Base-by-base conservation (phyloP, 2,888 invertebrate genomes). In the Drosophila longiperda region DNA sequence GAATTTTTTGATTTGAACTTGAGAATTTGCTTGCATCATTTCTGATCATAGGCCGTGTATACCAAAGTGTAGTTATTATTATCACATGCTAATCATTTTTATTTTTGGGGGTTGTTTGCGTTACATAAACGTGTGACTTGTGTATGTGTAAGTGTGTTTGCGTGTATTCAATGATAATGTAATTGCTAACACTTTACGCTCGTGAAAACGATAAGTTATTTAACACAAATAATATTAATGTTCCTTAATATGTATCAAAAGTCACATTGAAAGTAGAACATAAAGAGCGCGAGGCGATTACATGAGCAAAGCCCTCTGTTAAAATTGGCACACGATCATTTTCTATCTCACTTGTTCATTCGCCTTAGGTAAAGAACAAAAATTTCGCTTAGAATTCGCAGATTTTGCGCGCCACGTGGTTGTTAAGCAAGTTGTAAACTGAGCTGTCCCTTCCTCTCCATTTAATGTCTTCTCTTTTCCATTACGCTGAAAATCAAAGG, bases 51-150 rank as follows among this genome's bases (percentile, higher is more conserved):
- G 33, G 45, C 34, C 50, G n/a, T 40, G 20, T 42, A 5, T 50
- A 12, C 40, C 29, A 34, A 26, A 68, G 36, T 54, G 36, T 32
- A 11, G 45, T 17, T 52, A 42, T 67, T 71, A 50, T 54, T 6
- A 54, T 54, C 20, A 32, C 36, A 42, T 54, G 73, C 58, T 49
- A 76, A 74, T 71, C 15, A 45, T 32, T 50, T 66, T 74, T 23
- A 23, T 45, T 45, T 82, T 85, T 77, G 72, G 80, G 85, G 85
- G 90, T 90, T 88, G 90, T 75, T 90, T 67, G 64, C 67, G 66
- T 86, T 86, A 86, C 87, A 90, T 86, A 86, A 86, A 86, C 80
- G 83, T 75, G 67, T 72, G 78, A 80, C n/a, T 23, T 53, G 60
- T 62, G 62, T 60, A 53, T 53, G 57, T 64, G 59, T 82, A 59